A percentile compares a stretch with the other conserved stretches of the same genome.
Conservation (phyloP, 1,140 invertebrate genomes). For the Drosophila biarmipes region DNA sequence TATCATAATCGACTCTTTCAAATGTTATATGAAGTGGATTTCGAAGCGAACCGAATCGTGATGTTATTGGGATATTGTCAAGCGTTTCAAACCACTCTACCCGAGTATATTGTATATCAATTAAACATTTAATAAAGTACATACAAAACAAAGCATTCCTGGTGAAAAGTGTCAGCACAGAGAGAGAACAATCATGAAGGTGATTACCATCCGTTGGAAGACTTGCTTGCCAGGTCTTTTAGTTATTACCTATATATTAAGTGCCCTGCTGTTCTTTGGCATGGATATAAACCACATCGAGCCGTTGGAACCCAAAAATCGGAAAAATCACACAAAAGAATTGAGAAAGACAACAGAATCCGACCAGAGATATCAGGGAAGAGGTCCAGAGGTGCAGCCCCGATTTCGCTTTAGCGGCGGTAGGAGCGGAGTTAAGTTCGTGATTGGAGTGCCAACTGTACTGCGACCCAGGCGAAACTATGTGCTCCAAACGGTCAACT, state of each 20-base stretch:
- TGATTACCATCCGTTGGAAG: conserved; percentile 14
- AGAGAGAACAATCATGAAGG: conserved; percentile 11
- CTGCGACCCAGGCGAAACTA: conserved; percentile 7
- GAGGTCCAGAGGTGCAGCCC: neutral
- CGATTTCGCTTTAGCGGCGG: conserved; percentile 5
- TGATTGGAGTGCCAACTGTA: conserved; percentile 51
- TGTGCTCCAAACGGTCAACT: conserved; percentile 12
- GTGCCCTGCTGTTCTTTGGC: neutral
- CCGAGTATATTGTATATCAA: conserved; percentile 30
- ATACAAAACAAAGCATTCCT: conserved; percentile 2
- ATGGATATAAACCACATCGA: neutral
- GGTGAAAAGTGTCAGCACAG: neutral
- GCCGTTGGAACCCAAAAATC: conserved; percentile 20
- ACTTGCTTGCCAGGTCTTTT: neutral
- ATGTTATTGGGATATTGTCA: conserved; percentile 57
- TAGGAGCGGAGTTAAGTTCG: conserved; percentile 19
- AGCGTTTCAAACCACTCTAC: conserved; percentile 38
- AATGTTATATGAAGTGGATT: conserved; percentile 60
- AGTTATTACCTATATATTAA: neutral
- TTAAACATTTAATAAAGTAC: conserved; percentile 24
- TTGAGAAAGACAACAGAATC: too few relatives aligned
- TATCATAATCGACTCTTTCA: conserved; percentile 41
- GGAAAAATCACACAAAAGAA: conserved; percentile 93
- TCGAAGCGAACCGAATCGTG: conserved; percentile 54
- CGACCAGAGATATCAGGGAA: neutral